Evolutionary conservation across 2,797 vertebrate genomes (phyloP).

Genomic region (Cuculus canorus): DNA sequence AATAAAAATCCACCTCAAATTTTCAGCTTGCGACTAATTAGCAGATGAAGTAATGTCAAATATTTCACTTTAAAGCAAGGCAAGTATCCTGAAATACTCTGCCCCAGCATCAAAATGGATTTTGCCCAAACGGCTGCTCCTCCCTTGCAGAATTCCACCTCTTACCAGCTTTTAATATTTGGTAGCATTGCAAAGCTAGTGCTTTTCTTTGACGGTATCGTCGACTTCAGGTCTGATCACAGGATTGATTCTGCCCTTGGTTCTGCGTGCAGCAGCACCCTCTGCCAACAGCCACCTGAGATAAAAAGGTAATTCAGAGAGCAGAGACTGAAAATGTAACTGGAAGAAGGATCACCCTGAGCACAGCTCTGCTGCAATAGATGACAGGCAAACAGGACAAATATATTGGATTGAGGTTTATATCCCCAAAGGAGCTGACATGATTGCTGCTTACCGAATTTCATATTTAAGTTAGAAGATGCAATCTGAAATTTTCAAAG

Average conservation of each 20-base stretch:
- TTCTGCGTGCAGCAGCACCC: neutral
- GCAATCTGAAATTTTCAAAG: neutral
- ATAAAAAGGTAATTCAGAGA: neutral
- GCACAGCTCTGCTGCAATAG: neutral
- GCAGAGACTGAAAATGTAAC: neutral
- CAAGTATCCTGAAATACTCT: neutral
- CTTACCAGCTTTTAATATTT: constrained; percentile 14
- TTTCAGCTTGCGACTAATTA: neutral
- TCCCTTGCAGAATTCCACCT: neutral
- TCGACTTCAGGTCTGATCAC: neutral
- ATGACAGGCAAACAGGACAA: constrained; percentile 1
- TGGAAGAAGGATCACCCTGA: neutral
- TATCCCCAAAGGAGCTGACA: neutral
- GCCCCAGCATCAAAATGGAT: neutral
- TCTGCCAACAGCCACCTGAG: constrained; percentile 2
- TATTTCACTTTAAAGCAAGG: neutral
- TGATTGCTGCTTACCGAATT: neutral
- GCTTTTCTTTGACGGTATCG: neutral
- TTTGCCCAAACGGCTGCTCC: neutral
- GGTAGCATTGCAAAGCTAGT: neutral
- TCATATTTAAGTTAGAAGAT: neutral
- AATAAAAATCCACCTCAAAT: constrained; percentile 33
- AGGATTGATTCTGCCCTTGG: neutral
- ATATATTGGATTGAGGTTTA: neutral
- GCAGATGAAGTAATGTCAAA: neutral